Evolutionary conservation across 2,113 vertebrate species (phyloP), one percentile per base, ranked within the genome.

Genomic region (Oxyruncus cristatus): DNA sequence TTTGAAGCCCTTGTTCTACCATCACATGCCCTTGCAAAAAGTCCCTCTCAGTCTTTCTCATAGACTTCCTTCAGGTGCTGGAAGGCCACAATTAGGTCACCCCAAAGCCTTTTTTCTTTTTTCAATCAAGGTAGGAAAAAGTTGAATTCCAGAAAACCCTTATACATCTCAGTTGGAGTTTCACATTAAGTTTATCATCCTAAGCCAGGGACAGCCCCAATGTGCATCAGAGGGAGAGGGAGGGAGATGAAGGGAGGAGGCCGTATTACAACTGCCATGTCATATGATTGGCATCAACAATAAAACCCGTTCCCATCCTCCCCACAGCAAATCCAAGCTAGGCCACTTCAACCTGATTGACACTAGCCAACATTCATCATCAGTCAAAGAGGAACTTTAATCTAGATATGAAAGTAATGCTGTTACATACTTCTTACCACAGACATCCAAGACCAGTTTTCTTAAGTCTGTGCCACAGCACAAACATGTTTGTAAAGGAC

Each of bases 221-320:
- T 0, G 0, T 62, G 37, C 66, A 44, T 56, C 1, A 0, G 55
- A 35, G 33, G 16, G 47, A 73, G 49, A 68, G 24, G 39, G 55
- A 35, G 33, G 16, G 47, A 73, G 49, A 68, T 21, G 39, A 88
- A 78, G n/a, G 65, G 55, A 89, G 50, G 37, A 89, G 42, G 74
- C 32, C 52, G n/a, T 18, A 41, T 39, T 47, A 44, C 55, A 70
- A 30, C n/a, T 26, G 4, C 32, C 27, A 2, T 8, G 4, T 22
- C 7, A 27, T 30, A 26, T 3, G 11, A 42, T 1, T 49, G n/a
- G n/a, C 70, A 73, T 81, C 46, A 53, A 22, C 12, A 50, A n/a
- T 53, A 35, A 14, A 26, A 20, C 49, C 33, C 6, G 8, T 76
- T 85, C 21, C 42, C 11, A 2, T 47, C 53, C 59, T 91, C 23